Evolutionary conservation across 2,113 vertebrate species (phyloP), one percentile per base, ranked within the genome.

Genomic region (Sciurus niger): DNA sequence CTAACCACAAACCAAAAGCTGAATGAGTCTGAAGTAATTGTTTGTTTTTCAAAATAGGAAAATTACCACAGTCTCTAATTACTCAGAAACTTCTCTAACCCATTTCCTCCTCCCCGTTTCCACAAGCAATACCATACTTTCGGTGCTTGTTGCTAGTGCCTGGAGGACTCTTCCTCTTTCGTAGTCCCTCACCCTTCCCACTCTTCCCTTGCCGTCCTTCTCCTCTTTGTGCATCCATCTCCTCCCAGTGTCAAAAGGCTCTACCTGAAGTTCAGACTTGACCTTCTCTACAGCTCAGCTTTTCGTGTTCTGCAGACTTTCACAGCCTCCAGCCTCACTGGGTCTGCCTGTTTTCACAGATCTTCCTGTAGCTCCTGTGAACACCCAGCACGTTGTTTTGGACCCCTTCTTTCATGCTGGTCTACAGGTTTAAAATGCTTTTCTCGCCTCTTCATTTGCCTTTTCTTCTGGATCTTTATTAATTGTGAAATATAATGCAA

Each of bases 401-500:
- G 18, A 55, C 34, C 24, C 22, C 9, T 68, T 74, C 84, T 79
- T 67, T 94, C 78, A 83, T 86, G 83, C 76, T 70, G 40, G 53
- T 76, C 58, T 92, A 73, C 46, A 40, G n/a, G 43, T 37, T 73
- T 79, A 68, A 72, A 93, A 55, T 18, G 18, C 25, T 48, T 79
- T 76, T 53, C 46, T 63, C 7, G 1, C 8, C 25, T 65, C 77
- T 48, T 84, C 46, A 46, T 37, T 79, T 65, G 16, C 11, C 65
- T 76, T 89, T 85, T 28, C 37, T 72, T 95, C 37, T 80, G 72
- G 28, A n/a, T 40, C 30, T 78, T 84, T 37, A 88, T 79, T 95
- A 78, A 68, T 48, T 94, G 40, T 76, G 92, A 96, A 94, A 86
- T 88, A 58, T 51, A 78, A 85, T 17, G 65, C 89, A 86, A 87